Evolutionary conservation across 2,797 vertebrate genomes (phyloP).

Genomic region (Danionella dracula): DNA sequence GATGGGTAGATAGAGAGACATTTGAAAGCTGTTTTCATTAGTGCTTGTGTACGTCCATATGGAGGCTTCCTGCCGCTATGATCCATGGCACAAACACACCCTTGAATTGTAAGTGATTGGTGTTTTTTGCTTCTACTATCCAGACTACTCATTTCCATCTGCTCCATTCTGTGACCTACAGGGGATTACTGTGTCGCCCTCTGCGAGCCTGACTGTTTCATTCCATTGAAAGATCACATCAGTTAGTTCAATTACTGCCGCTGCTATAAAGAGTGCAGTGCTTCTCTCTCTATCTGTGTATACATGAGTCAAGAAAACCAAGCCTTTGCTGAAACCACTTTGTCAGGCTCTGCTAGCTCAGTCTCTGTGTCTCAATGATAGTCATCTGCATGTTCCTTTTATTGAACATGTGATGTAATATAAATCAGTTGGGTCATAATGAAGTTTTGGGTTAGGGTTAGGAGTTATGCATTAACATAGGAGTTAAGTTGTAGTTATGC

Average conservation of each 20-base stretch:
- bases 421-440: no score
- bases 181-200: slow-evolving; percentile 14
- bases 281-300: no score
- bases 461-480: no score
- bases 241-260: slow-evolving; percentile 28
- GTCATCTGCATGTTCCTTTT: no score
- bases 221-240: slow-evolving; percentile 26
- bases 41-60: slow-evolving; percentile 16
- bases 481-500: no score
- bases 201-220: not conserved
- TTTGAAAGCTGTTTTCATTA: slow-evolving; percentile 18
- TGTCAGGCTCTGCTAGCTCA: not conserved
- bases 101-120: slow-evolving; percentile 22
- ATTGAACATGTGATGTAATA: no score
- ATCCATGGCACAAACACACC: not conserved
- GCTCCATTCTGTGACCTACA: slow-evolving; percentile 31
- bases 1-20: not conserved
- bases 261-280: not conserved
- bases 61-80: slow-evolving; percentile 2
- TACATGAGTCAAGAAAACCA: slow-evolving; percentile 3
- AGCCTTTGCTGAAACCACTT: slow-evolving; percentile 12
- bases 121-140: slow-evolving; percentile 28
- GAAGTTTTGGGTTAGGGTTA: no score
- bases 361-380: no score
- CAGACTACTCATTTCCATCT: slow-evolving; percentile 12